Evolutionary conservation across 2,113 vertebrate species (phyloP).

Genomic region (Planiliza haematocheilus): DNA sequence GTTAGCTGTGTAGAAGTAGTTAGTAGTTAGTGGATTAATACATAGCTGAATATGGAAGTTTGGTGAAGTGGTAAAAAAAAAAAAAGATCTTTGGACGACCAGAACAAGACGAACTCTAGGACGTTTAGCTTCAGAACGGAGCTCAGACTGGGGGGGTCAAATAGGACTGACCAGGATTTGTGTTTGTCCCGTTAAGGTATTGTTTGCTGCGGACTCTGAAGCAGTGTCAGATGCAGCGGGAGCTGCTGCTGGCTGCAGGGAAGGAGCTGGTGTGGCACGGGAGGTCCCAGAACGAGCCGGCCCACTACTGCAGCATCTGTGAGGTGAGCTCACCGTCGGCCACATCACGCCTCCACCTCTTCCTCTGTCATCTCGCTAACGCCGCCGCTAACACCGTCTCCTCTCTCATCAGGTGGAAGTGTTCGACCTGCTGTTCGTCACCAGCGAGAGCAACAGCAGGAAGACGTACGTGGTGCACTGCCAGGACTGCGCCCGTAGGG

Average conservation of each 20-base stretch:
- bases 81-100: too few species aligned
- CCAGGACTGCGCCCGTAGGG: constrained; percentile 97
- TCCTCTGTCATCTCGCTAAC: too few species aligned
- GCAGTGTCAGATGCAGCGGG: constrained; percentile 96
- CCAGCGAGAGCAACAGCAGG: constrained; percentile 93
- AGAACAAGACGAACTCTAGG: too few species aligned
- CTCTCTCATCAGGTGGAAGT: constrained; percentile 90
- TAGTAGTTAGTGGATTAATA: too few species aligned
- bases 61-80: too few species aligned
- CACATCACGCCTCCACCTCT: too few species aligned
- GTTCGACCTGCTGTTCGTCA: constrained; percentile 98
- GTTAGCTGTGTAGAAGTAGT: too few species aligned
- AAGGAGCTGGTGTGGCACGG: constrained; percentile 94
- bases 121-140: too few species aligned
- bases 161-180: too few species aligned
- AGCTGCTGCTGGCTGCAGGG: constrained; percentile 90
- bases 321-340: constrained; percentile 82
- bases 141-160: too few species aligned
- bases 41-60: too few species aligned
- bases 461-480: constrained; percentile 97
- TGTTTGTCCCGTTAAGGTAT: constrained; percentile 82
- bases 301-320: constrained; percentile 99
- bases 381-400: too few species aligned
- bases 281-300: constrained; percentile 93
- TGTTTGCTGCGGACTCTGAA: constrained; percentile 97